Evolutionary conservation across 1,140 invertebrate genomes (phyloP), one percentile per base, ranked within the genome.

Genomic region (Brachystomella parvula): DNA sequence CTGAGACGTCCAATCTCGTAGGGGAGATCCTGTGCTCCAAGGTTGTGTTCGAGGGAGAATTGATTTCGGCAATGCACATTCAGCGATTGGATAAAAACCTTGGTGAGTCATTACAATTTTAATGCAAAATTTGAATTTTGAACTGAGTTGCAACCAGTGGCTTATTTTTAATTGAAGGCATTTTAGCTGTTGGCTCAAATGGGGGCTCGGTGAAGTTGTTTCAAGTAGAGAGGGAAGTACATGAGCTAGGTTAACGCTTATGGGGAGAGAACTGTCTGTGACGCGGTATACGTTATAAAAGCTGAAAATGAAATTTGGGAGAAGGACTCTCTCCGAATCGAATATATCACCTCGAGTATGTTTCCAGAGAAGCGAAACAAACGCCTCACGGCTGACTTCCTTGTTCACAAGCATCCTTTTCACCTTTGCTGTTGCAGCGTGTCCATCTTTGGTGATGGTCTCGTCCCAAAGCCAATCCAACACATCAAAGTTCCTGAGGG

Each of bases 341-440:
- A 61, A 26, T 24, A 21, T 24, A 33, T 66, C 21, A 58, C 31
- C 6, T 61, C 49, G 2, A 59, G 24, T 21, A 60, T 28, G 33
- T 28, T 0, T 31, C 35, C 15, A 31, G 35, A 24, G 32, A 15
- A n/a, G 12, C 28, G 21, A 47, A 47, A 60, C 31, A 62, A 56
- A 19, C 29, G 9, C 32, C 32, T 39, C 24, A 61, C 39, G 31
- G 53, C 61, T 21, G 56, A 66, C 35, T 28, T 61, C 3, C 29
- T 66, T 3, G 30, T 49, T 30, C 32, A 53, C 6, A 66, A 66
- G 59, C 59, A 66, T 66, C 65, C 59, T 3, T 49, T 33, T 26
- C 32, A 53, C 31, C 31, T 66, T 2, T 47, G 59, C 15, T 49
- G 58, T n/a, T 39, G 24, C 17, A 53, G 30, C 21, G 59, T 56